Evolutionary conservation across 2,888 invertebrate genomes (phyloP).

Genomic region (Lasioglossum lativentre): DNA sequence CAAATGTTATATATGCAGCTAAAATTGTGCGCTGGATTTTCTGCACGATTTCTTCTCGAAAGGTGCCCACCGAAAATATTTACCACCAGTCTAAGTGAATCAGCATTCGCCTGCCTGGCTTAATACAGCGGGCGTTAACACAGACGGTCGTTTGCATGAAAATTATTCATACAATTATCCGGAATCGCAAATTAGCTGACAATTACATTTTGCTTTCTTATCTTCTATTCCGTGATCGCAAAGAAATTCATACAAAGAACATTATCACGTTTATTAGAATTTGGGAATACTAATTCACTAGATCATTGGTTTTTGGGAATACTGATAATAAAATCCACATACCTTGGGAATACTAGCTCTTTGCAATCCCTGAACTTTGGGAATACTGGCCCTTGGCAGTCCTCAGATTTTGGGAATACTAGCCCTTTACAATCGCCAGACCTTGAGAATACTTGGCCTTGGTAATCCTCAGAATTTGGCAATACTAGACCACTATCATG

Average conservation of each 20-base stretch:
- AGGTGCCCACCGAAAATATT: not conserved
- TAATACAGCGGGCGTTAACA: not conserved
- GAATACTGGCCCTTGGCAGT: too few species aligned
- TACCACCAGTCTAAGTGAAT: not conserved
- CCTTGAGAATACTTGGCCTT: not conserved
- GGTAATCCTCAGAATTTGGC: not conserved
- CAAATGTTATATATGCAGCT: not conserved
- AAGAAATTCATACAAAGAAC: too few species aligned
- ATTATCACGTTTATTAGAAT: too few species aligned
- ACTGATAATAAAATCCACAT: too few species aligned
- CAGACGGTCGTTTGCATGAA: not conserved
- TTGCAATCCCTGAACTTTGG: not conserved
- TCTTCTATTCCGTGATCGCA: not conserved
- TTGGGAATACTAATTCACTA: too few species aligned
- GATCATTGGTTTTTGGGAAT: too few species aligned
- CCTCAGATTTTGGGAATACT: too few species aligned
- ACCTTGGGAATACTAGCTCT: too few species aligned
- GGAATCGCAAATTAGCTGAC: not conserved
- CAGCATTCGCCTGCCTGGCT: not conserved
- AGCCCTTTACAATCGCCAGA: too few species aligned
- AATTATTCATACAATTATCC: not conserved
- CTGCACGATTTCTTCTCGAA: not conserved
- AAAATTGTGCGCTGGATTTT: not conserved
- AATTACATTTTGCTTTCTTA: not conserved
- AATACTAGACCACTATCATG: not conserved